These are phyloP conservation scores for Rhynchonycteris naso DNA, from an alignment of 2,797 vertebrate genomes.

Conservation along the genomic window DNA sequence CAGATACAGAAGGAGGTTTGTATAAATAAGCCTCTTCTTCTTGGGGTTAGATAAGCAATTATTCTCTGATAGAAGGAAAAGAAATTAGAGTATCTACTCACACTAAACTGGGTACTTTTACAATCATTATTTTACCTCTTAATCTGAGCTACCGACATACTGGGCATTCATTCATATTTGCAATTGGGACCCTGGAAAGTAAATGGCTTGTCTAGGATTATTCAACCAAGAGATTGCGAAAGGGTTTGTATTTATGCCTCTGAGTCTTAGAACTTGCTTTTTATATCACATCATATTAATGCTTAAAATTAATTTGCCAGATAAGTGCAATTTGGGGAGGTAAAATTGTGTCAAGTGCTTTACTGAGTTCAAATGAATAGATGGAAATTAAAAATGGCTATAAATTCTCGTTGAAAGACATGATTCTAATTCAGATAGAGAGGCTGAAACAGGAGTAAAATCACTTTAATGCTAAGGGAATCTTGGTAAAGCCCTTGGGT, in stretches of 20 bases:
- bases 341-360: neutral
- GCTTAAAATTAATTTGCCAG: neutral
- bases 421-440: neutral
- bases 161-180: neutral
- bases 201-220: neutral
- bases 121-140: neutral
- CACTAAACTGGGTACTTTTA: neutral
- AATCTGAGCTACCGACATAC: accelerated
- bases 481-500: neutral
- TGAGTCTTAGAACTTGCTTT: neutral
- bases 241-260: neutral
- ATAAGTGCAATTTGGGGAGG: neutral
- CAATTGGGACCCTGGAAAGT: neutral
- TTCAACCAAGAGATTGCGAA: neutral
- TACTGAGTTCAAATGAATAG: neutral
- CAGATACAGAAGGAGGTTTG: neutral
- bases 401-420: neutral
- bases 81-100: neutral
- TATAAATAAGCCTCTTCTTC: neutral
- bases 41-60: neutral
- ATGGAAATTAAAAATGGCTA: neutral
- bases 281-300: neutral
- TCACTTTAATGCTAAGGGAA: neutral
- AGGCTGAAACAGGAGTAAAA: neutral
- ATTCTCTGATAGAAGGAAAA: neutral